Evolutionary conservation across 2,113 vertebrate species (phyloP).

Genomic region (Lophius piscatorius): DNA sequence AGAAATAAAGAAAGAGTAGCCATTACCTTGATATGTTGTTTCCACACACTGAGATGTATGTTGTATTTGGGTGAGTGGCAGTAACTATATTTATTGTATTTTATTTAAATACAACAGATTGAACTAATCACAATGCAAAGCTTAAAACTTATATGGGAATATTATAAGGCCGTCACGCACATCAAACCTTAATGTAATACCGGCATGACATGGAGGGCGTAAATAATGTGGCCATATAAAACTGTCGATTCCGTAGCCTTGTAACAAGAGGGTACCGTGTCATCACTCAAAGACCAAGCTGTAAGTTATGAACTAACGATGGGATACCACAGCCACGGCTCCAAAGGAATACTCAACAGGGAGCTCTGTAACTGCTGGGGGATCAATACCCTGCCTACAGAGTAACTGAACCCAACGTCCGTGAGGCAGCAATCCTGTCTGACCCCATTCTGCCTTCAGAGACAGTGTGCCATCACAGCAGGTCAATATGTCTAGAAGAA

Average conservation of each 20-base stretch:
- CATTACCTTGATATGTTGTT: too few relatives aligned
- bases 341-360: constrained; percentile 55
- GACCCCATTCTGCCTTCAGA: constrained; percentile 47
- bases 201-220: constrained; percentile 38
- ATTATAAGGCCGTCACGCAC: constrained; percentile 22
- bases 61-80: too few relatives aligned
- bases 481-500: constrained; percentile 72
- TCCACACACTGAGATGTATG: too few relatives aligned
- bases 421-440: constrained; percentile 35
- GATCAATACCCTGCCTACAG: constrained; percentile 77
- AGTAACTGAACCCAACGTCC: constrained; percentile 59
- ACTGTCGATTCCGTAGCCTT: constrained; percentile 37
- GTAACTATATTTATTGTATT: too few relatives aligned
- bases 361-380: constrained; percentile 55
- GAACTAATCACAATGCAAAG: constrained; percentile 9
- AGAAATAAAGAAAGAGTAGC: too few relatives aligned
- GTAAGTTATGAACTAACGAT: constrained; percentile 45
- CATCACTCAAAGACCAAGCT: constrained; percentile 56
- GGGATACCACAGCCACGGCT: constrained; percentile 50
- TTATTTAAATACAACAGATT: neutral
- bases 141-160: constrained; percentile 20
- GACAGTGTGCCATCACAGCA: constrained; percentile 51
- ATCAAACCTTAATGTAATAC: constrained; percentile 49
- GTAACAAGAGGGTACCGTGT: constrained; percentile 25
- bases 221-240: constrained; percentile 59